phyloP scores from a whole-genome alignment of 2,113 vertebrate genomes.

The Chaetorhynchus papuensis region DNA sequence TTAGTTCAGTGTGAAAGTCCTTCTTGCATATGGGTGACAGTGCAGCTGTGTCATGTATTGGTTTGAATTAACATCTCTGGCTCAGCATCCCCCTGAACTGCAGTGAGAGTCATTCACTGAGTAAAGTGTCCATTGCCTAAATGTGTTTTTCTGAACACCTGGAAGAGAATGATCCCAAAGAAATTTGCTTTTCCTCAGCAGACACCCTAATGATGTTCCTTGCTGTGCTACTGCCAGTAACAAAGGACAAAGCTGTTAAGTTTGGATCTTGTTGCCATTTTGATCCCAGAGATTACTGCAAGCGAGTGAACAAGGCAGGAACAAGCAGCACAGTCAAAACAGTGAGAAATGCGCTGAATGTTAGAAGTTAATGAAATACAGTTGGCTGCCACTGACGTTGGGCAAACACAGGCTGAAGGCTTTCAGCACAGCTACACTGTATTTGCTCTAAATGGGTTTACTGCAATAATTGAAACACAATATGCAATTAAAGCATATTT shows the following conservation, averaged over 20 bases:
- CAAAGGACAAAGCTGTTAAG: not conserved
- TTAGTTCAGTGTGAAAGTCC: not conserved
- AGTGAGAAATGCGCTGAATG: not conserved
- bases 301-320: not conserved
- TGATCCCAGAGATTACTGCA: not conserved
- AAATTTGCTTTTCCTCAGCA: not conserved
- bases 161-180: not conserved
- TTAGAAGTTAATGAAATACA: slow-evolving; percentile 5
- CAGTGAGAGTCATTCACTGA: not conserved
- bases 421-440: not conserved
- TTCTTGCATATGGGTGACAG: not conserved
- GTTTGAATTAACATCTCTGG: not conserved
- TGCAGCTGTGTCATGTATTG: not conserved
- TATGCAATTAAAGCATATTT: slow-evolving; percentile 48
- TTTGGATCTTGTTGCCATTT: not conserved
- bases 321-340: not conserved
- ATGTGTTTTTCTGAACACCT: not conserved
- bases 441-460: slow-evolving; percentile 24
- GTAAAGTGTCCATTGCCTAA: not conserved
- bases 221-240: not conserved
- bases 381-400: not conserved
- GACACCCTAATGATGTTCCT: not conserved
- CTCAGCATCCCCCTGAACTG: not conserved
- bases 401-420: not conserved
- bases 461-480: slow-evolving; percentile 25